A percentile compares a stretch with the other conserved stretches of the same genome.
Conservation (phyloP, 2,797 vertebrate species). For the Argyrosomus regius region DNA sequence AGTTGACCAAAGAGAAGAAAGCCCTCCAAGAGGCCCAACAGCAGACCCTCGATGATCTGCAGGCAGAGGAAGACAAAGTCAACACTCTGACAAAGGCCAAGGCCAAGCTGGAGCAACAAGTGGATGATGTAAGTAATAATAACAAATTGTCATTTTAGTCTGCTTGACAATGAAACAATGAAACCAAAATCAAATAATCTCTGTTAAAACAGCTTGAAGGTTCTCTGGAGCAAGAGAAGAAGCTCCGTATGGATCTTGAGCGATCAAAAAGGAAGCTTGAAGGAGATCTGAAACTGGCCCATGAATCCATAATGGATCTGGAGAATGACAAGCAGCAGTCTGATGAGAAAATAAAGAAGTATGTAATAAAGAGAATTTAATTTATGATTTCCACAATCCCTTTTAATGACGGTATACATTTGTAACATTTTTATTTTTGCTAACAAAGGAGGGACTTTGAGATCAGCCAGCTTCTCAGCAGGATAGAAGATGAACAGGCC, state of each 20-base stretch:
- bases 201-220: constrained; percentile 73
- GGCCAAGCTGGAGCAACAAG: constrained; percentile 90
- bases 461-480: constrained; percentile 88
- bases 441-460: constrained; percentile 91
- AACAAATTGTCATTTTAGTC: too few species aligned
- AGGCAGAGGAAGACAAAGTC: constrained; percentile 33
- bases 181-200: too few species aligned
- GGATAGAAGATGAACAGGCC: constrained; percentile 89
- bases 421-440: constrained; percentile 9
- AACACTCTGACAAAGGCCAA: constrained; percentile 89
- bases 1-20: constrained; percentile 80
- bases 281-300: constrained; percentile 91
- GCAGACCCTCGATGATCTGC: too few species aligned
- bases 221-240: constrained; percentile 90
- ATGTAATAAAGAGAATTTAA: constrained; percentile 20
- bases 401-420: background rate
- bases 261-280: constrained; percentile 90
- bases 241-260: constrained; percentile 88
- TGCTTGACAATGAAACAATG: too few species aligned
- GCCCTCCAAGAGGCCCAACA: too few species aligned
- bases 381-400: background rate
- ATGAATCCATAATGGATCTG: constrained; percentile 88
- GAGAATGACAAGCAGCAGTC: constrained; percentile 90
- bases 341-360: constrained; percentile 92
- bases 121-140: constrained; percentile 86